Evolutionary conservation across 2,888 invertebrate species (phyloP).

Genomic region (Cryptus viduatorius): DNA sequence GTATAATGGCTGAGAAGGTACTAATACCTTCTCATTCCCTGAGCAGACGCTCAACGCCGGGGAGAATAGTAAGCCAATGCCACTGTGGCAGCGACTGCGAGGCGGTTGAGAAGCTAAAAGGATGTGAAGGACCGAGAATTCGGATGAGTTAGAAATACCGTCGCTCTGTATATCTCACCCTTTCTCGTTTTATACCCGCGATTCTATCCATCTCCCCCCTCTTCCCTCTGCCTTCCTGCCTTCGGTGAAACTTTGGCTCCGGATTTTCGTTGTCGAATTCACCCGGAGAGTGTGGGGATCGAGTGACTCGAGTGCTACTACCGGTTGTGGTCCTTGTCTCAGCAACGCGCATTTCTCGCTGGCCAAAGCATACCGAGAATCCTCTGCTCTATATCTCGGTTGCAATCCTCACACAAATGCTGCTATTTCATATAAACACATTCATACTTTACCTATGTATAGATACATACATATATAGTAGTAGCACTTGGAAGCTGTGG

Average conservation of each 20-base stretch:
- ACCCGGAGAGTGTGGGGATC: conserved; percentile 39
- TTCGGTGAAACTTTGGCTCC: conserved; percentile 55
- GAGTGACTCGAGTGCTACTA: conserved; percentile 27
- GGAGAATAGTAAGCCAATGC: not conserved
- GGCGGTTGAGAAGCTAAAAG: conserved; percentile 25
- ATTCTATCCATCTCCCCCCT: not conserved
- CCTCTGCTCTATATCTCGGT: not conserved
- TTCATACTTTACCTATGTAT: not conserved
- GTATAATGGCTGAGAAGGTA: conserved; percentile 23
- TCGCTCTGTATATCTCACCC: conserved; percentile 36
- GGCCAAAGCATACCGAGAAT: conserved; percentile 28
- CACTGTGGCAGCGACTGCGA: not conserved
- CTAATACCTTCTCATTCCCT: conserved; percentile 21
- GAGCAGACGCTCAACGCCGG: not conserved
- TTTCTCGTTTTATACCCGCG: conserved; percentile 11
- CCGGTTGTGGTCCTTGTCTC: conserved; percentile 5
- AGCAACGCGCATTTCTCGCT: conserved; percentile 1
- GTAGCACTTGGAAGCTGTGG: conserved; percentile 50
- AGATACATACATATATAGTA: not conserved
- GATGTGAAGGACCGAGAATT: conserved; percentile 29
- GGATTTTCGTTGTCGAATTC: conserved; percentile 38
- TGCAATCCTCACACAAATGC: not conserved
- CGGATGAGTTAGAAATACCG: conserved; percentile 56
- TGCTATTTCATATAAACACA: not conserved
- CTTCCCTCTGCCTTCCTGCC: not conserved